Evolutionary conservation across 2,113 vertebrate species (phyloP).

Genomic region (Tenrec ecaudatus): DNA sequence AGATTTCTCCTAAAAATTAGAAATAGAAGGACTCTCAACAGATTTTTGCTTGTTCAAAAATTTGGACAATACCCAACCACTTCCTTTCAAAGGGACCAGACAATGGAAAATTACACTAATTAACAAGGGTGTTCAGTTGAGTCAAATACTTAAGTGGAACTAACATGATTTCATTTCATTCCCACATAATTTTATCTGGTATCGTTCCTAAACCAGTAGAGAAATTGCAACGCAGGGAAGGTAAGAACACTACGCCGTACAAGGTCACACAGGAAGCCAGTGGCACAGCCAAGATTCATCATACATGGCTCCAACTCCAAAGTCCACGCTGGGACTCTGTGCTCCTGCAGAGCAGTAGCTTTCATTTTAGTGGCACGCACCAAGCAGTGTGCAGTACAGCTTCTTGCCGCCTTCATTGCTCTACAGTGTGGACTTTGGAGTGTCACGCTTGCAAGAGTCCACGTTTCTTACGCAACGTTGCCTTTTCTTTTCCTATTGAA

Average conservation of each 20-base stretch:
- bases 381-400: not conserved
- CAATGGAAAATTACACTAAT: no score
- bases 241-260: constrained; percentile 1
- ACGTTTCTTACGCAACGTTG: not conserved
- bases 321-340: not conserved
- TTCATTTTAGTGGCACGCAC: constrained; percentile 43
- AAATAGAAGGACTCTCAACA: no score
- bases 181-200: not conserved
- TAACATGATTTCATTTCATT: not conserved
- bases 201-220: constrained; percentile 35
- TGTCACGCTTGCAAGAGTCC: not conserved
- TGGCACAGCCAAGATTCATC: not conserved
- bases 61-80: no score
- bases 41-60: no score
- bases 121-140: no score
- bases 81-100: no score
- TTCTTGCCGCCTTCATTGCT: constrained; percentile 5
- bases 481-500: constrained; percentile 18
- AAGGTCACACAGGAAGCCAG: constrained; percentile 33
- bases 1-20: no score
- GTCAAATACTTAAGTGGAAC: no score
- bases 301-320: not conserved
- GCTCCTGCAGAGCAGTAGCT: not conserved
- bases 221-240: constrained; percentile 2
- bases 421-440: constrained; percentile 15